These are phyloP conservation scores for Basileuterus tristriatus DNA, from an alignment of 2,797 vertebrate species.

Conservation along the genomic window DNA sequence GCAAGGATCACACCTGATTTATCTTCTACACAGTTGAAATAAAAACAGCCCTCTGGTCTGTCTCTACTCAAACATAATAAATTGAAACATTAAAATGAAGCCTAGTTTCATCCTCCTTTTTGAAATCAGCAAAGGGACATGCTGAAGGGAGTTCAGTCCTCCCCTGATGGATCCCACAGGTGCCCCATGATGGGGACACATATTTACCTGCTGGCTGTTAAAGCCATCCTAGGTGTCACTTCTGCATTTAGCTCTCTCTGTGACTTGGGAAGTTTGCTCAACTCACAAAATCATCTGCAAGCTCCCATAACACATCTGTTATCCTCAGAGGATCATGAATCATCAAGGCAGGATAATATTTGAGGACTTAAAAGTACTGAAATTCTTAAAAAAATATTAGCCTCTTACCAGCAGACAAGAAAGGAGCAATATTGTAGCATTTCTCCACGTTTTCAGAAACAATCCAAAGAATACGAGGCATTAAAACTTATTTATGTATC, in stretches of 20 bases:
- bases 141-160: not conserved
- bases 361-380: constrained; percentile 6
- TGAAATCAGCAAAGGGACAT: not conserved
- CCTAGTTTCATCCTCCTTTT: not conserved
- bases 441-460: not conserved
- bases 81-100: not conserved
- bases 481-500: constrained; percentile 3
- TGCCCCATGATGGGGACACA: not conserved
- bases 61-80: not conserved
- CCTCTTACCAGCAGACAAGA: not conserved
- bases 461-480: not conserved
- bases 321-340: not conserved
- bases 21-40: not conserved
- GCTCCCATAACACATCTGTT: not conserved
- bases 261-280: not conserved
- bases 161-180: not conserved
- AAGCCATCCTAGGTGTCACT: not conserved
- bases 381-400: constrained; percentile 31
- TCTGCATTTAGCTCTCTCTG: not conserved
- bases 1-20: not conserved
- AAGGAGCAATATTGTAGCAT: not conserved
- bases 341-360: constrained; percentile 11
- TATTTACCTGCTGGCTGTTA: not conserved
- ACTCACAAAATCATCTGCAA: not conserved
- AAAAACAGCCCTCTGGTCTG: not conserved